Conservation (phyloP, 2,888 invertebrate species). For the Xylota segnis region DNA sequence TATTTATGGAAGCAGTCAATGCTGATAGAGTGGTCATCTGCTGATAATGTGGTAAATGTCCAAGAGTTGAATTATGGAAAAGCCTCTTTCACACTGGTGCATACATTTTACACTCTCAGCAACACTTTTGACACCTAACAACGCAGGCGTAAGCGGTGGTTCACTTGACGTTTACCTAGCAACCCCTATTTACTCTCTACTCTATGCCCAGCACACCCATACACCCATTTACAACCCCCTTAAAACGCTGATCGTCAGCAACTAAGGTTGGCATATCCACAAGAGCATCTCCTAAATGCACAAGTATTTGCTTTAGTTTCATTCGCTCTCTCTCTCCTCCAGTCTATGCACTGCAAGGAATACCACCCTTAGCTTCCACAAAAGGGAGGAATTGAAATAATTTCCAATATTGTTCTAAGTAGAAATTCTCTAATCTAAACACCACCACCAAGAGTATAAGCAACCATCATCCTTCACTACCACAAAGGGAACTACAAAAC, state of each 20-base stretch:
- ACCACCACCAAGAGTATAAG: constrained; percentile 51
- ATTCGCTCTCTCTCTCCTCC: constrained; percentile 34
- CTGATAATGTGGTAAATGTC: too few species aligned
- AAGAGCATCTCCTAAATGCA: constrained; percentile 51
- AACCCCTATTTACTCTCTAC: constrained; percentile 58
- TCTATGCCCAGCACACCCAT: constrained; percentile 8
- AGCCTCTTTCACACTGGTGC: too few species aligned
- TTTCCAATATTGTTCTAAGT: constrained; percentile 71
- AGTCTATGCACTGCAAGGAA: constrained; percentile 1
- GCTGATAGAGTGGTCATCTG: too few species aligned
- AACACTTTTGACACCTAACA: constrained; percentile 35
- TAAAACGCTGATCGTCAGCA: constrained; percentile 30
- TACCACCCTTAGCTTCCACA: constrained; percentile 52
- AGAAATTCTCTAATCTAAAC: constrained; percentile 71
- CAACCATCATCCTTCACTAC: constrained; percentile 58
- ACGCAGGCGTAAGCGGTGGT: constrained; percentile 69
- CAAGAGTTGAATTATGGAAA: too few species aligned
- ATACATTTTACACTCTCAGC: constrained; percentile 7
- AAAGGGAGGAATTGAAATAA: constrained; percentile 64
- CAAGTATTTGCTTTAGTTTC: constrained; percentile 42
- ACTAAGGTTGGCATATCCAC: constrained; percentile 43
- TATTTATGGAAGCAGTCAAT: too few species aligned
- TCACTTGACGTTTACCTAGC: constrained; percentile 66
- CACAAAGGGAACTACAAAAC: constrained; percentile 63
- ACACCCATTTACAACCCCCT: constrained; percentile 48